Percentiles rank a stretch among this genome's conserved stretches.
These are phyloP conservation scores for Aphis gossypii DNA, from an alignment of 1,140 invertebrate genomes.

Conservation along the genomic window DNA sequence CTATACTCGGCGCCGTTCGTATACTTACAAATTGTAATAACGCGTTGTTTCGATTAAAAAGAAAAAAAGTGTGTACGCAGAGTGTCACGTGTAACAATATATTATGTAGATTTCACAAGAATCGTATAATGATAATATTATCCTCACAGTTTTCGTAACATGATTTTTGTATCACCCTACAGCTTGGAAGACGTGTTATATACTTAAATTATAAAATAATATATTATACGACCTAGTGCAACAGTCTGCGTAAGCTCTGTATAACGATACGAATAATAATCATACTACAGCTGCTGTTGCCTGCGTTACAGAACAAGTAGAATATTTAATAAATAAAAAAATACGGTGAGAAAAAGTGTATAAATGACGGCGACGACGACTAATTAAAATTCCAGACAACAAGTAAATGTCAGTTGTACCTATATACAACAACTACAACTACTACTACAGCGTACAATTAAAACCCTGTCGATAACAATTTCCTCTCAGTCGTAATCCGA, in stretches of 20 bases:
- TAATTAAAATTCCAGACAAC: constrained; percentile 57
- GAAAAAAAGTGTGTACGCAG: neutral
- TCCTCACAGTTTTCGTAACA: neutral
- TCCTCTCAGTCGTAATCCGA: constrained; percentile 51
- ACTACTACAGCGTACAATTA: neutral
- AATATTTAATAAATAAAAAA: constrained; percentile 10
- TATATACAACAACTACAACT: neutral
- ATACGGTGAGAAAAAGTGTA: neutral
- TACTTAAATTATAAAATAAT: neutral
- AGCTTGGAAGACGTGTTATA: neutral
- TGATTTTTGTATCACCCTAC: neutral
- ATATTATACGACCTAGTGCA: neutral
- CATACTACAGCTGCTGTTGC: too few species aligned
- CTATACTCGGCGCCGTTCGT: neutral
- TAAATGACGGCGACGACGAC: neutral
- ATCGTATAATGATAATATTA: neutral
- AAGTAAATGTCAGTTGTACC: constrained; percentile 29
- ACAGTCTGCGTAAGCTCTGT: neutral
- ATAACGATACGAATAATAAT: neutral
- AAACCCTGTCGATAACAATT: constrained; percentile 45
- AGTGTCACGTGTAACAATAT: neutral
- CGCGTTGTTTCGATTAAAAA: neutral
- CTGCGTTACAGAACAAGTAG: neutral
- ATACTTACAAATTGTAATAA: neutral
- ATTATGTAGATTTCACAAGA: neutral